These are phyloP conservation scores for Hippocampus mohnikei DNA, from an alignment of 2,113 vertebrate species.

Conservation along the genomic window DNA sequence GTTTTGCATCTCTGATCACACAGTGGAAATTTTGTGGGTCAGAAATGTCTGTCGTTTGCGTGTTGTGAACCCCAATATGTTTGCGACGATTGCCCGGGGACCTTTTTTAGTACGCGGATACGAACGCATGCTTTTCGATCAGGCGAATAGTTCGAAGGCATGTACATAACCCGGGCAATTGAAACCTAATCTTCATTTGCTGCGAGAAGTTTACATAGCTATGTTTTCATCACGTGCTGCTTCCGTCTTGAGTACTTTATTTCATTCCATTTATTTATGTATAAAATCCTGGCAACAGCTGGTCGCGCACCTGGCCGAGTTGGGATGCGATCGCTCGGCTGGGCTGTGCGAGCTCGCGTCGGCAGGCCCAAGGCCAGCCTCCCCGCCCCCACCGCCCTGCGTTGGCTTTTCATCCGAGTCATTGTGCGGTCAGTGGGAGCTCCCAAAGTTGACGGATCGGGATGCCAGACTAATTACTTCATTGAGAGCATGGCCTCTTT, in stretches of 20 bases:
- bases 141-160: too few relatives aligned
- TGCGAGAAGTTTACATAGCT: constrained; percentile 4
- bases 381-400: background rate
- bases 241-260: constrained; percentile 35
- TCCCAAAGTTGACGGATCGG: constrained; percentile 14
- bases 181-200: background rate
- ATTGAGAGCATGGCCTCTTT: constrained; percentile 30
- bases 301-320: constrained; percentile 58
- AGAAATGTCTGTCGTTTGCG: too few relatives aligned
- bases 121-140: too few relatives aligned
- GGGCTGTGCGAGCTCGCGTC: constrained; percentile 18
- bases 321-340: constrained; percentile 17
- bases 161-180: too few relatives aligned
- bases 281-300: constrained; percentile 46
- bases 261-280: too few relatives aligned
- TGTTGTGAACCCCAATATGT: too few relatives aligned
- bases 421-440: constrained; percentile 33
- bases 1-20: background rate
- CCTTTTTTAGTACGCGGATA: too few relatives aligned
- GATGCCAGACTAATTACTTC: constrained; percentile 35
- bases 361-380: constrained; percentile 14
- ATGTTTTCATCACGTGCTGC: constrained; percentile 23
- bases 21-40: background rate
- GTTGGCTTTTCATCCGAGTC: constrained; percentile 33
- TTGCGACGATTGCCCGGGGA: too few relatives aligned